Percentiles rank a stretch among this genome's conserved stretches.
phyloP scores from a whole-genome alignment of 2,888 invertebrate species.

The Aphidius colemani region DNA sequence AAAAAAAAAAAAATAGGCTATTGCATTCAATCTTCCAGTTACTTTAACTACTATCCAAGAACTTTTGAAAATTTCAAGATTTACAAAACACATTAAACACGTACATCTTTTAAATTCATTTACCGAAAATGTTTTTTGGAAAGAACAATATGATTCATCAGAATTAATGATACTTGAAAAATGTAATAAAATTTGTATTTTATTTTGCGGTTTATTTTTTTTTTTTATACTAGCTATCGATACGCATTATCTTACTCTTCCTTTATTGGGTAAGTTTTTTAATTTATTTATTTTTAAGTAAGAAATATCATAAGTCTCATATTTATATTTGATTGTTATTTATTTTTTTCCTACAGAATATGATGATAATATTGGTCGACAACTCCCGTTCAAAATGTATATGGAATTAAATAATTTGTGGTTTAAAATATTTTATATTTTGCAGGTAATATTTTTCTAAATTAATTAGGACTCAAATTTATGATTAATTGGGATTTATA shows the following conservation, averaged over 20 bases:
- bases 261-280: constrained; percentile 38
- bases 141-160: constrained; percentile 28
- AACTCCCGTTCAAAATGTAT: constrained; percentile 33
- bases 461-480: too few relatives aligned
- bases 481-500: too few relatives aligned
- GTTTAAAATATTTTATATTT: constrained; percentile 32
- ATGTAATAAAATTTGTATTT: constrained; percentile 33
- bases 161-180: constrained; percentile 33
- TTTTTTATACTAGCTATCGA: constrained; percentile 33
- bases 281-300: constrained; percentile 1
- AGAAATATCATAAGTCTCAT: neutral
- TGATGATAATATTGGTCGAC: constrained; percentile 16
- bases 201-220: constrained; percentile 26
- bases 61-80: constrained; percentile 34
- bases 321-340: too few relatives aligned
- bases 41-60: constrained; percentile 33
- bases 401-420: constrained; percentile 1
- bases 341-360: too few relatives aligned
- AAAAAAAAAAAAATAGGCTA: constrained; percentile 26
- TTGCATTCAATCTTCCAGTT: constrained; percentile 35
- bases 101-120: constrained; percentile 38
- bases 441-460: constrained; percentile 36
- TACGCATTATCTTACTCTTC: constrained; percentile 37
- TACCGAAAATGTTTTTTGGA: constrained; percentile 38
- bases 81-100: constrained; percentile 32